A percentile compares a stretch with the other conserved stretches of the same genome.
phyloP scores from a whole-genome alignment of 2,113 vertebrate species.

The Noturus placidus region DNA sequence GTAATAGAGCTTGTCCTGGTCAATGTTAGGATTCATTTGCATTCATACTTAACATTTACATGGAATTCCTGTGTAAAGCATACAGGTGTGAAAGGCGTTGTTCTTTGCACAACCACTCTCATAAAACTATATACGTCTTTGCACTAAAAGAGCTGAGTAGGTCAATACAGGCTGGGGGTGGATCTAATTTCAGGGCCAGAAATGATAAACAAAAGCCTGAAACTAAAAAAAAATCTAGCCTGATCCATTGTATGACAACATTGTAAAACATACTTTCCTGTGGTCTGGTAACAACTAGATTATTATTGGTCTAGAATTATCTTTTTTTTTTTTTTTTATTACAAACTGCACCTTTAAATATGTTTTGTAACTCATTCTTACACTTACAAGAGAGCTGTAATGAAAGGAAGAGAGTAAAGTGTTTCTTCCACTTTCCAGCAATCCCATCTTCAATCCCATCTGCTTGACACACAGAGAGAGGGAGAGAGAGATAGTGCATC shows the following conservation, averaged over 20 bases:
- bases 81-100: not conserved
- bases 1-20: not conserved
- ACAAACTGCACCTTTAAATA: not conserved
- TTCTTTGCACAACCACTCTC: not conserved
- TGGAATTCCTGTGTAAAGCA: not conserved
- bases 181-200: not conserved
- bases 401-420: slow-evolving; percentile 37
- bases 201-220: not conserved
- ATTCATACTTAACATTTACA: not conserved
- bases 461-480: slow-evolving; percentile 31
- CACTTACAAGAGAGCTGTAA: not conserved
- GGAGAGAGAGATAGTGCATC: slow-evolving; percentile 58
- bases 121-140: not conserved
- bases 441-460: slow-evolving; percentile 31
- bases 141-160: not conserved
- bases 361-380: not conserved
- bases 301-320: too few relatives aligned
- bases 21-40: not conserved
- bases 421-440: slow-evolving; percentile 37
- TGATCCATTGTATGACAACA: not conserved
- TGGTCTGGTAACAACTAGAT: too few relatives aligned
- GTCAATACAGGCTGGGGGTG: not conserved
- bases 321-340: not conserved
- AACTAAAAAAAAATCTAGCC: not conserved
- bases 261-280: not conserved